A percentile compares a stretch with the other conserved stretches of the same genome.
Evolutionary conservation across 1,140 invertebrate species (phyloP).

Genomic region (Zaprionus kolodkinae): DNA sequence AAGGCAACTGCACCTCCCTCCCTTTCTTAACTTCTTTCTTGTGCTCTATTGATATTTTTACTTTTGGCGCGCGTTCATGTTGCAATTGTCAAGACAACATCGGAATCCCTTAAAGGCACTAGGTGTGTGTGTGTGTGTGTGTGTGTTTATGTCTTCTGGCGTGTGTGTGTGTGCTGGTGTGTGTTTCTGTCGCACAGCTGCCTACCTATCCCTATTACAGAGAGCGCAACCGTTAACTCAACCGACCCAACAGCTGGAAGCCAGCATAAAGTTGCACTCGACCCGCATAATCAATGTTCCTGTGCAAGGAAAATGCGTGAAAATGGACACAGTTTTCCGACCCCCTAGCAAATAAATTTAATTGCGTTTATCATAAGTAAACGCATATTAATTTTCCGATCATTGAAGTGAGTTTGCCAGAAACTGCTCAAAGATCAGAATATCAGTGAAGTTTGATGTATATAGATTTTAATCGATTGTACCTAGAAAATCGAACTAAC

Average conservation of each 20-base stretch:
- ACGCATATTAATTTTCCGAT: conserved; percentile 1
- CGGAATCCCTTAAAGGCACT: conserved; percentile 52
- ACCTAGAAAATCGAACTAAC: too few relatives aligned
- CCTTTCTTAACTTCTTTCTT: conserved; percentile 53
- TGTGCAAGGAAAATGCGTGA: conserved; percentile 43
- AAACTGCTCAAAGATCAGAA: conserved; percentile 5
- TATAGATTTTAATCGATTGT: too few relatives aligned
- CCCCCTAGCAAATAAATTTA: conserved; percentile 38
- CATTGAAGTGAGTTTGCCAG: conserved; percentile 10
- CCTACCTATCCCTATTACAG: background rate
- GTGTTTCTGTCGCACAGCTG: conserved; percentile 53
- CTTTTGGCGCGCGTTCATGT: conserved; percentile 79
- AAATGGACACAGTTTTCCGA: conserved; percentile 12
- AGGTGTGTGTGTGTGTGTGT: conserved; percentile 12
- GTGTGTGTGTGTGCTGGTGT: conserved; percentile 30
- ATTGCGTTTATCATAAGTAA: conserved; percentile 47
- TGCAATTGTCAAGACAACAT: conserved; percentile 72
- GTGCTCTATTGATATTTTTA: conserved; percentile 55
- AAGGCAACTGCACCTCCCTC: too few relatives aligned
- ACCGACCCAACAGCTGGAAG: conserved; percentile 57
- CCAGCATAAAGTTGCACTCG: conserved; percentile 75
- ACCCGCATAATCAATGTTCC: conserved; percentile 65
- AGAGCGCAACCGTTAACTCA: conserved; percentile 48
- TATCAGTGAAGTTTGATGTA: background rate
- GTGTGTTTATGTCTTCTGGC: conserved; percentile 5